Conservation (phyloP, 37 sponge, comb jelly and placozoan species). For the Chondrosia reniformis region DNA sequence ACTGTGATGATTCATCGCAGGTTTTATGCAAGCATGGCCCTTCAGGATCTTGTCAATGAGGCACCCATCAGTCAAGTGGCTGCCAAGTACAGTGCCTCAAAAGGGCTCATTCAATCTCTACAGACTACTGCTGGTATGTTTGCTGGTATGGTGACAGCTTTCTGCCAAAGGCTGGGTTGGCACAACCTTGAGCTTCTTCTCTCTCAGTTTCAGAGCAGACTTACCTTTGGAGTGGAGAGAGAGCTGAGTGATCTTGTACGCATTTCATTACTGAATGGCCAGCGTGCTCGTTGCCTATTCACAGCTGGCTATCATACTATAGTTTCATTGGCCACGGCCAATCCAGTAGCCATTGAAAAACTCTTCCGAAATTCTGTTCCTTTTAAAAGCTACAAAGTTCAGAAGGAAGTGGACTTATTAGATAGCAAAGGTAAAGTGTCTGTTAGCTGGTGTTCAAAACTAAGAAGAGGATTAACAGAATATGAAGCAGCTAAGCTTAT, state of each 20-base stretch:
- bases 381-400: conserved; percentile 65
- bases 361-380: conserved; percentile 78
- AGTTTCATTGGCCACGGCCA: conserved; percentile 74
- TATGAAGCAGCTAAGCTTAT: conserved; percentile 71
- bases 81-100: conserved; percentile 64
- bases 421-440: not conserved
- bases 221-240: conserved; percentile 88
- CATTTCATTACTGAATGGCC: conserved; percentile 84
- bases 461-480: conserved; percentile 73
- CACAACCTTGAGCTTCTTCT: conserved; percentile 87
- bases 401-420: not conserved
- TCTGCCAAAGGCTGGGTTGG: conserved; percentile 89
- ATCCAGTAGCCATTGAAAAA: conserved; percentile 57
- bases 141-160: conserved; percentile 96
- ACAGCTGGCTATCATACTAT: conserved; percentile 88
- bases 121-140: conserved; percentile 91
- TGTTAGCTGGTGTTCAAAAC: conserved; percentile 72
- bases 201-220: conserved; percentile 91
- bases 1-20: conserved; percentile 65
- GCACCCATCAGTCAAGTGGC: conserved; percentile 74
- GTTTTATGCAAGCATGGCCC: conserved; percentile 87
- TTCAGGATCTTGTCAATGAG: conserved; percentile 91
- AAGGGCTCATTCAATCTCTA: conserved; percentile 92
- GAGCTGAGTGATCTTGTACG: conserved; percentile 91
- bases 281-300: conserved; percentile 88